Base-by-base conservation (phyloP, 2,888 invertebrate species). In the Lottia scabra region DNA sequence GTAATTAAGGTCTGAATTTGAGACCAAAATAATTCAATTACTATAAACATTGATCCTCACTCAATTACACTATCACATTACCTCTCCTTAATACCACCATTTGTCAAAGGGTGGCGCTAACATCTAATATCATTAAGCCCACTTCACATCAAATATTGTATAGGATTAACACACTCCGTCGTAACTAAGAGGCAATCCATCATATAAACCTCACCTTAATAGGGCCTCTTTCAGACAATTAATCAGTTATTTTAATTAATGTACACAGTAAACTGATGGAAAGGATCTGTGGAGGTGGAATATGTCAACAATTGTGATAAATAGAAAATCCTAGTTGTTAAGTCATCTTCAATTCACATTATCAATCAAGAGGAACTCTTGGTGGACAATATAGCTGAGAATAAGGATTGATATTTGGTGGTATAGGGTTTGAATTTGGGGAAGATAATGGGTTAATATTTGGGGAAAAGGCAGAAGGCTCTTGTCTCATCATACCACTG, bases 221-320 rank as follows among this genome's bases (percentile, higher is more conserved):
- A 56, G 23, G 19, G 56, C 56, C 56, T 56, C 56, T 19, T 23
- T 23, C 56, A 23, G 56, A 23, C 56, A 56, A 56, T 56, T 56
- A 56, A 56, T 56, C 56, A 56, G 56, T 56, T 56, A 56, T 56
- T 56, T 19, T 23, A 56, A 56, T 56, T 56, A 56, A 56, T 23
- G 56, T 56, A 23, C 56, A 56, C 19, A 56, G 56, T 19, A 56
- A 56, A 23, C 23, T 19, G 56, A 19, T 56, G 19, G 23, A 19
- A 23, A 23, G 56, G 19, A 23, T 56, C 56, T 56, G 19, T 56
- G 56, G 13, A 56, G 56, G 56, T 56, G 23, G 56, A 56, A 56
- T 23, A 56, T 23, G 19, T 56, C 23, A 56, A 56, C 56, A 56
- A 23, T 23, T 23, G 23, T 56, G 19, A 23, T 23, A 23, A 23